phyloP scores from a whole-genome alignment of 2,113 vertebrate species.

The Tretioscincus oriximinensis region DNA sequence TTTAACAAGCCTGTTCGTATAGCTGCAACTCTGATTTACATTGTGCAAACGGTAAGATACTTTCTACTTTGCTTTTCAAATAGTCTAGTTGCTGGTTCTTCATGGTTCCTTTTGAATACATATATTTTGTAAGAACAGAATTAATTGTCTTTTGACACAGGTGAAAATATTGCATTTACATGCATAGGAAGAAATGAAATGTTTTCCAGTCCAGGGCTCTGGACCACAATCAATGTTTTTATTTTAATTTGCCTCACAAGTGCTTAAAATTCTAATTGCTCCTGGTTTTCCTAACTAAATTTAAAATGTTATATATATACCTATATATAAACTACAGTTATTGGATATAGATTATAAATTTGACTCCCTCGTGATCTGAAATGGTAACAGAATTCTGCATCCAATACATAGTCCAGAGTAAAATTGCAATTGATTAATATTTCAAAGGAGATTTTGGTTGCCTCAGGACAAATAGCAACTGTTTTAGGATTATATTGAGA shows the following conservation, averaged over 20 bases:
- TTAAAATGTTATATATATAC: background rate
- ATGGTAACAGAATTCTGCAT: background rate
- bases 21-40: conserved; percentile 79
- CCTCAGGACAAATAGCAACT: too few relatives aligned
- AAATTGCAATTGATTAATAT: too few relatives aligned
- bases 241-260: background rate
- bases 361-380: background rate
- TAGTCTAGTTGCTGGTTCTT: background rate
- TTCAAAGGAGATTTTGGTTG: too few relatives aligned
- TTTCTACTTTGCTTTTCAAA: background rate
- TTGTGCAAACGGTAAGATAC: conserved; percentile 77
- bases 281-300: background rate
- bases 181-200: background rate
- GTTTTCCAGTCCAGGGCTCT: background rate
- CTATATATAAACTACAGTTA: too few relatives aligned
- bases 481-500: too few relatives aligned
- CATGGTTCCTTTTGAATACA: background rate
- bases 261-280: background rate
- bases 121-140: too few relatives aligned
- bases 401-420: background rate
- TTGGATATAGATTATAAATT: background rate
- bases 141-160: background rate
- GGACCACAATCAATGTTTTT: background rate
- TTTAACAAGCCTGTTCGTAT: conserved; percentile 79
- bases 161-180: too few relatives aligned